A percentile compares a stretch with the other conserved stretches of the same genome.
Evolutionary conservation across 2,888 invertebrate species (phyloP).

Genomic region (Eueremaeus valkanovi): DNA sequence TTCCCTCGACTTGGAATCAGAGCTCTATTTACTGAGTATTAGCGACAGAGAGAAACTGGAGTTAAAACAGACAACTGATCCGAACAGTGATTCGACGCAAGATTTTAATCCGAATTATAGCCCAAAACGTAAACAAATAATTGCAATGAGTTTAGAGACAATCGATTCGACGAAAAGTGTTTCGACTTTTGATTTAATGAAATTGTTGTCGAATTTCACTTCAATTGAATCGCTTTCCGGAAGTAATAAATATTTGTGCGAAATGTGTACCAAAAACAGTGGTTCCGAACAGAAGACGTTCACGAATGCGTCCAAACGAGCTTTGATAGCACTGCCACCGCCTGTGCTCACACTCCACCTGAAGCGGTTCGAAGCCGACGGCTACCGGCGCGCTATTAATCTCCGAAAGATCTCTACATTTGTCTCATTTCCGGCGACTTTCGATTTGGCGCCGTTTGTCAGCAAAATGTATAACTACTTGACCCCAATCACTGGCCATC

Average conservation of each 20-base stretch:
- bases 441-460: constrained; percentile 89
- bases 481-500: constrained; percentile 1
- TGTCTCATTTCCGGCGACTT: constrained; percentile 76
- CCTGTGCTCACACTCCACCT: constrained; percentile 89
- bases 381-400: not conserved
- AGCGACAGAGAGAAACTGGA: not conserved
- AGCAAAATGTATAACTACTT: constrained; percentile 47
- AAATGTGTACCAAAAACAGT: constrained; percentile 61
- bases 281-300: constrained; percentile 48
- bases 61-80: not conserved
- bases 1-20: not conserved
- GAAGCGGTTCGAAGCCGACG: constrained; percentile 67
- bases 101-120: not conserved
- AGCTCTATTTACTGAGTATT: not conserved
- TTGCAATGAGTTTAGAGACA: not conserved
- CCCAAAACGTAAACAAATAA: not conserved
- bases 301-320: constrained; percentile 56
- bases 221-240: constrained; percentile 83
- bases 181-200: not conserved
- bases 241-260: constrained; percentile 88
- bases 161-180: not conserved
- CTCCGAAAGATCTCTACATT: constrained; percentile 79
- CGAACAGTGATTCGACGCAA: not conserved
- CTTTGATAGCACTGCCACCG: constrained; percentile 79
- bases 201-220: constrained; percentile 63